Percentiles rank a stretch among this genome's conserved stretches.
These are phyloP conservation scores for Ricordea florida DNA, from an alignment of 92 coral and sea anemone species.

Conservation along the genomic window DNA sequence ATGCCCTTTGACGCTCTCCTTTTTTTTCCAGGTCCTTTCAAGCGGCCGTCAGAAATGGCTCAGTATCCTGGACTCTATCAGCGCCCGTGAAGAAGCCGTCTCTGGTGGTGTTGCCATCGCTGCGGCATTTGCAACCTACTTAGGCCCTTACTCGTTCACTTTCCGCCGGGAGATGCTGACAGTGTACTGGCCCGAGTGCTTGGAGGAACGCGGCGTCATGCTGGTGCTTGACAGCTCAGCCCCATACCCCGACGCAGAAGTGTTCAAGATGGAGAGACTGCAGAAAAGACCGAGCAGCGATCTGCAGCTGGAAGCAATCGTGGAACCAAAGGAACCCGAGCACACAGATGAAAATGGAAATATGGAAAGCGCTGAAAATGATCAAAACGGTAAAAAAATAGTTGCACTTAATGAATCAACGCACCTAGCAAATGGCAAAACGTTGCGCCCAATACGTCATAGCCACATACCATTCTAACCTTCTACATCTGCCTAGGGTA, in stretches of 20 bases:
- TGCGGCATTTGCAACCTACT: slow-evolving; percentile 94
- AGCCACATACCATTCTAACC: too few relatives aligned
- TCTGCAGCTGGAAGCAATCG: background rate
- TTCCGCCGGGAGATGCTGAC: slow-evolving; percentile 95
- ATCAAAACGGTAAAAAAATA: too few relatives aligned
- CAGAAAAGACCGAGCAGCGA: slow-evolving; percentile 12
- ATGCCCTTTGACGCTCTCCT: too few relatives aligned
- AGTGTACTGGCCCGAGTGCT: slow-evolving; percentile 89
- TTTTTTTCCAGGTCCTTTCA: slow-evolving; percentile 71
- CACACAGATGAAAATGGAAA: background rate
- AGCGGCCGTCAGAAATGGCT: slow-evolving; percentile 97
- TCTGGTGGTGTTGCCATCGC: slow-evolving; percentile 98
- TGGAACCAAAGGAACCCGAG: background rate
- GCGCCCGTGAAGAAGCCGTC: slow-evolving; percentile 83
- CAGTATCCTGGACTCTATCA: slow-evolving; percentile 76
- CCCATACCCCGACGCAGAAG: slow-evolving; percentile 63
- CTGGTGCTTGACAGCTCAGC: slow-evolving; percentile 77
- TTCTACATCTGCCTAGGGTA: too few relatives aligned
- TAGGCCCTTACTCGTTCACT: slow-evolving; percentile 92
- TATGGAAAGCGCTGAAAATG: too few relatives aligned
- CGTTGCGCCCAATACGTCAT: too few relatives aligned
- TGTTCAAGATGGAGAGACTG: slow-evolving; percentile 41
- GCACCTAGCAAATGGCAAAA: too few relatives aligned
- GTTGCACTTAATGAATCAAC: too few relatives aligned
- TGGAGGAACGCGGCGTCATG: slow-evolving; percentile 96